Evolutionary conservation across 2,888 invertebrate genomes (phyloP), one percentile per base, ranked within the genome.

Genomic region (Cheiracanthium punctorium): DNA sequence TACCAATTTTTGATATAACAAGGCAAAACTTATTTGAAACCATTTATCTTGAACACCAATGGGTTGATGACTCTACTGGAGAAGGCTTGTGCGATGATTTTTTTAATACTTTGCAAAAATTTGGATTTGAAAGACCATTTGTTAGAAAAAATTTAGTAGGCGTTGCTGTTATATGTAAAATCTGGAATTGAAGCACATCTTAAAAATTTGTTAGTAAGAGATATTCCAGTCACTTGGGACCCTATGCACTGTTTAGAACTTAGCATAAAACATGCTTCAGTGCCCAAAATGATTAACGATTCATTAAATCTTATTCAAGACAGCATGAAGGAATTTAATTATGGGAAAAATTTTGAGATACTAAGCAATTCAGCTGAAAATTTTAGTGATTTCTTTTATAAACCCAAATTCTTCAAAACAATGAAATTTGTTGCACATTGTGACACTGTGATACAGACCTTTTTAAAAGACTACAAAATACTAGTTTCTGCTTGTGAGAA

Each of bases 11-110:
- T 70, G 32, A 70, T 70, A 70, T 70, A 5, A 70, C 8, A 70
- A 30, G 70, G 70, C 32, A 30, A n/a, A n/a, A 10, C 33, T 70
- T 70, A 70, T 70, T 70, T 32, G 70, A 65, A 10, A 29, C 29
- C 0, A 65, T 65, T 12, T 65, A 67, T 14, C 14, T 67, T 8
- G 67, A 67, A 70, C 70, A 70, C 20, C 70, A 70, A 24, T 37
- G 70, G 70, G 37, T 33, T 7, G 70, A 37, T 70, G 70, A 70
- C 20, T 70, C 70, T 32, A 70, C 70, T 70, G 70, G 70, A 70
- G 67, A 67, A 67, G 37, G 70, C n/a, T 70, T 70, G 70, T 30
- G 32, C 20, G 32, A 70, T n/a, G 70, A 37, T 33, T 70, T 70
- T 20, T 24, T 70, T 24, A 70, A 70, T 12, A 70, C 33, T 1